Conservation (phyloP, 2,113 vertebrate species). For the Phaethon lepturus region DNA sequence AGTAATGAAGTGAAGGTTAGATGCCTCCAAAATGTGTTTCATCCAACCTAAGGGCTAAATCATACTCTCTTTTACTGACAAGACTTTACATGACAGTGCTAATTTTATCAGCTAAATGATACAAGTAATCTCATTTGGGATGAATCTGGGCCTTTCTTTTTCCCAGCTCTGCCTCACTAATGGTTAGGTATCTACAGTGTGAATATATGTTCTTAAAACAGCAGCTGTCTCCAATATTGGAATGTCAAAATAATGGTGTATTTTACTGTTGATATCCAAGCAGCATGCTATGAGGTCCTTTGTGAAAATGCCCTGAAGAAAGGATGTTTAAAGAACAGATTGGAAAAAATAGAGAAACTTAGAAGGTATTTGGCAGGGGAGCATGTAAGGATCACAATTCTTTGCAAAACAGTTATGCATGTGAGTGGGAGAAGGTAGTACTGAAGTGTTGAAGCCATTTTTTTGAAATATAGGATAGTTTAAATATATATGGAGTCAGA, state of each 20-base stretch:
- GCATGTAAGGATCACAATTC: conserved; percentile 63
- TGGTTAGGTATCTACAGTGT: background rate
- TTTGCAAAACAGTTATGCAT: conserved; percentile 47
- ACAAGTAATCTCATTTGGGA: background rate
- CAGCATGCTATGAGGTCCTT: conserved; percentile 7
- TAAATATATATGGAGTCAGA: conserved; percentile 56
- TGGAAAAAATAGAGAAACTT: conserved; percentile 57
- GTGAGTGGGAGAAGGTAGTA: conserved; percentile 4
- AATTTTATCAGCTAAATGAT: conserved; percentile 24
- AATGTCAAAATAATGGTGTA: conserved; percentile 57
- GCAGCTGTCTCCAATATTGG: conserved; percentile 10
- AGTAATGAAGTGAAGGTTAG: background rate
- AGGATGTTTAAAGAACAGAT: conserved; percentile 54
- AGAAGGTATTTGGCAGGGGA: conserved; percentile 58
- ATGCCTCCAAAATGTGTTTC: background rate
- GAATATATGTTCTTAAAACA: conserved; percentile 24
- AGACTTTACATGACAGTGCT: background rate
- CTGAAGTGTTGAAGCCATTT: conserved; percentile 47
- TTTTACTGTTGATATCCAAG: conserved; percentile 36
- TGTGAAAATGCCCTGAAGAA: conserved; percentile 62
- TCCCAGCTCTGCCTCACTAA: background rate
- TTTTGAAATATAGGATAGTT: conserved; percentile 37
- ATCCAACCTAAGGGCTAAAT: background rate
- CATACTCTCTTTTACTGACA: background rate
- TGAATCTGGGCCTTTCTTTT: background rate